Base-by-base conservation (phyloP, 2,113 vertebrate species). In the Dendropsophus ebraccatus region DNA sequence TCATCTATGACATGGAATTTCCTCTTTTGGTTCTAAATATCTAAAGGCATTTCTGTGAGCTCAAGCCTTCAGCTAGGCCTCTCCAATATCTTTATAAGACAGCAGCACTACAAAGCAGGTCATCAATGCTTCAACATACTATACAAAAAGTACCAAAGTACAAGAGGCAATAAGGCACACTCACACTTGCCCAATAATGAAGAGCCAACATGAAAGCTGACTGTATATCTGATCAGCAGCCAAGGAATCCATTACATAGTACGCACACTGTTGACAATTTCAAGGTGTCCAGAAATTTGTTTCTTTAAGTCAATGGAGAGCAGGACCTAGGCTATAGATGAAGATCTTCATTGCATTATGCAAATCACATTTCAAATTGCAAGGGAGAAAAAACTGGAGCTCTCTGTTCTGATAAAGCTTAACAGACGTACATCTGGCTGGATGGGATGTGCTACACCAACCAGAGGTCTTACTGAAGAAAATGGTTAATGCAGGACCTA, bases 101-200 rank as follows among this genome's bases (percentile, higher is more conserved):
- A 50, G 45, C 37, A 82, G 45, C 62, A 50, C 60, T 32, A 62
- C 60, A 82, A 67, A 82, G 80, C 56, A 65, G 78, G 16, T 82
- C 80, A 50, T 52, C 30, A 32, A 70, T 82, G 60, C 80, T 82
- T 82, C 47, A 52, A 82, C 62, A 82, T 50, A 69, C 80, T 82
- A 50, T 82, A 82, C n/a, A 82, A 79, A 80, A 82, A 25, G 62
- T 82, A 30, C 21, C 80, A 82, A 67, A 49, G 37, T 82, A 82
- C 60, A 82, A 30, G 60, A 70, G 60, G 80, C 80, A 82, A 70
- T 82, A 82, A 82, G 80, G 80, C 80, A 82, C 78, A 65, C 80
- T 82, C 80, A 82, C 80, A 82, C 45, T 69, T 69, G 80, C 62
- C 77, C 41, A 82, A 82, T 81, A 41, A 49, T 14, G 19, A 45